Evolutionary conservation across 2,113 vertebrate species (phyloP).

Genomic region (Hemibagrus wyckioides): DNA sequence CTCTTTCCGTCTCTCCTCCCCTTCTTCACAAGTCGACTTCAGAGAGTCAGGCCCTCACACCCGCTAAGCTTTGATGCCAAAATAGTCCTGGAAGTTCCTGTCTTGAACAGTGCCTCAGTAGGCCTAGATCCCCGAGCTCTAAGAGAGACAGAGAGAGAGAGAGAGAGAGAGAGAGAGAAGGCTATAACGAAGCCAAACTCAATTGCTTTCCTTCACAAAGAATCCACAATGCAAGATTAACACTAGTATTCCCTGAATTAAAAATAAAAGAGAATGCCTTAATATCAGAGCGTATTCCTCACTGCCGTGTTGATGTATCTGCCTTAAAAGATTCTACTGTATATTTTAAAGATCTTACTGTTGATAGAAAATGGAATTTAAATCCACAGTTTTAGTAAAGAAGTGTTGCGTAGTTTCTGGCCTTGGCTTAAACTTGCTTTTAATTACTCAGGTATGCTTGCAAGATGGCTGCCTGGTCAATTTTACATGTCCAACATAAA

Average conservation of each 20-base stretch:
- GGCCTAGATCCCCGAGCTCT: constrained; percentile 59
- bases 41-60: constrained; percentile 75
- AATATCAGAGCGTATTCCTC: constrained; percentile 52
- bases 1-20: constrained; percentile 59
- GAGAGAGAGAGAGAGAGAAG: constrained; percentile 16
- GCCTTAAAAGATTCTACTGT: not conserved
- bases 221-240: constrained; percentile 51
- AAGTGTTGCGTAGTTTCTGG: not conserved
- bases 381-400: not conserved
- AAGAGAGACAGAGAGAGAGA: constrained; percentile 43
- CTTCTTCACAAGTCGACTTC: constrained; percentile 77
- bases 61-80: constrained; percentile 78
- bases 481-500: not conserved
- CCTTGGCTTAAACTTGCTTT: not conserved
- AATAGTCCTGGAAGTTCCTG: constrained; percentile 77
- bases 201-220: constrained; percentile 49
- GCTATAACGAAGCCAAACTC: constrained; percentile 19
- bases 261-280: constrained; percentile 49
- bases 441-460: not conserved
- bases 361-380: not conserved
- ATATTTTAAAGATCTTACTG: not conserved
- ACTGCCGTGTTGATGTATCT: constrained; percentile 40
- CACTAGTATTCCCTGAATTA: constrained; percentile 52
- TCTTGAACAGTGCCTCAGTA: constrained; percentile 73
- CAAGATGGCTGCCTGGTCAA: not conserved